phyloP scores from a whole-genome alignment of 2,797 vertebrate species.

The Varecia variegata region DNA sequence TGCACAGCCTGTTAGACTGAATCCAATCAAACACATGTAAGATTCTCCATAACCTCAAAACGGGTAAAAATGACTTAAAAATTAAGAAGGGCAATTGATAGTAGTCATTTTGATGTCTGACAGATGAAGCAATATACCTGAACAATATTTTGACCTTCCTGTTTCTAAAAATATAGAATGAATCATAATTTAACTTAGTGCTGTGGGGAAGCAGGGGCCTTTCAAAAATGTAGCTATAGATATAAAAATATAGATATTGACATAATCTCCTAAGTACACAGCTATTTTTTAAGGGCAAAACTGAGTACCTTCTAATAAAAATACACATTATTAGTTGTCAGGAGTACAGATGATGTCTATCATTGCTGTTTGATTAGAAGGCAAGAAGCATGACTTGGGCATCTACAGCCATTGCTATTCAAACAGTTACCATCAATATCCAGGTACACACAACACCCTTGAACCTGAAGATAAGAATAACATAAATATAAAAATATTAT shows the following conservation, averaged over 20 bases:
- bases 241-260: constrained; percentile 39
- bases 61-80: constrained; percentile 73
- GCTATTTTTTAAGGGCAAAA: constrained; percentile 43
- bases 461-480: neutral
- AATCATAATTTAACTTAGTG: constrained; percentile 48
- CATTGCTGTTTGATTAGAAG: constrained; percentile 4
- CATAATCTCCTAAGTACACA: constrained; percentile 28
- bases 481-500: neutral
- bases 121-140: constrained; percentile 41
- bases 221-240: neutral
- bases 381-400: constrained; percentile 14
- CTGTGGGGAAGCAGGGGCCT: neutral
- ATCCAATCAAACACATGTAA: constrained; percentile 66
- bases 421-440: neutral
- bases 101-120: constrained; percentile 64
- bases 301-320: constrained; percentile 38
- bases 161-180: constrained; percentile 60
- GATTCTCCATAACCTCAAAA: constrained; percentile 68
- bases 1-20: constrained; percentile 75
- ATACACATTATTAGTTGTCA: neutral
- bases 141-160: constrained; percentile 66
- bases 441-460: neutral
- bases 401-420: neutral
- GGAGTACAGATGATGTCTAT: neutral
- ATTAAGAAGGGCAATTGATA: constrained; percentile 72